Evolutionary conservation across 2,888 invertebrate genomes (phyloP), one percentile per base, ranked within the genome.

Genomic region (Leuctra nigra): DNA sequence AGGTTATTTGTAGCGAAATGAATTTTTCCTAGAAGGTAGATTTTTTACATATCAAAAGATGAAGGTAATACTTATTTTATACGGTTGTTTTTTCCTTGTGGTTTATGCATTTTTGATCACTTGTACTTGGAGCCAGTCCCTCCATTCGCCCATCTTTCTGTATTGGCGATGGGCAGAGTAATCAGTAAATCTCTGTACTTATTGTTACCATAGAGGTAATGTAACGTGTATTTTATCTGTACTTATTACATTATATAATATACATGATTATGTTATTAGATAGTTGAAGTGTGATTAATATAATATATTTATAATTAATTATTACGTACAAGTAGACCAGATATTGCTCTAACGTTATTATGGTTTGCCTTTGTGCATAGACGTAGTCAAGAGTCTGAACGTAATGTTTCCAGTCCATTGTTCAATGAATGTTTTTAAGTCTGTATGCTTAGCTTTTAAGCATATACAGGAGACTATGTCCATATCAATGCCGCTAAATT

Each of bases 81-180:
- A 58, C 53, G 50, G 23, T 54, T 59, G 54, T 57, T 58, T 54
- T 50, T n/a, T n/a, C n/a, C 50, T 58, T 46, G 47, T 58, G 54
- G 55, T 58, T 58, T 54, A 57, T 61, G 61, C 61, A 61, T 61
- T 61, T 54, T 61, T 59, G 54, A 59, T 57, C 38, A 57, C 47
- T 59, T 56, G 39, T 56, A 54, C 33, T 18, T 46, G 25, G 44
- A 54, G 18, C 46, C 46, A 20, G 46, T 16, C 50, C 50, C 46
- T 54, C 41, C 50, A 55, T 33, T 38, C 44, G 46, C 44, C 48
- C 56, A 58, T 60, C 44, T 55, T 55, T 50, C 57, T 35, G 50
- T 11, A 44, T 9, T 50, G 50, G 50, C 35, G 50, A 35, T 33
- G 50, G 50, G 50, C 23, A n/a, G n/a, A 35, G 14, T 41, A 3